Evolutionary conservation across 2,797 vertebrate species (phyloP), one percentile per base, ranked within the genome.

Genomic region (Danio aesculapii): DNA sequence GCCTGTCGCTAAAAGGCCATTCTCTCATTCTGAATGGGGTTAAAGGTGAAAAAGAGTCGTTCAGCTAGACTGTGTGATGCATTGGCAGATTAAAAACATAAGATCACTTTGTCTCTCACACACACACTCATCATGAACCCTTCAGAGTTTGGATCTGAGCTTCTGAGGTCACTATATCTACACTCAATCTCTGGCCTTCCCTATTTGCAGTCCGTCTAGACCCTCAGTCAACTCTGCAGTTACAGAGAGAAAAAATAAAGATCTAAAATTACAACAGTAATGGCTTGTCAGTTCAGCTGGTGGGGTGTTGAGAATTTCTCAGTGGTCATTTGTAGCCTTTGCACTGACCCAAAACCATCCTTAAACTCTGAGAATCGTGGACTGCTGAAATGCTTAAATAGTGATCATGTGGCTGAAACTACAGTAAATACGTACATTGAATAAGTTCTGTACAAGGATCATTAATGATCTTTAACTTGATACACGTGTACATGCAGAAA

Each of bases 161-260:
- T 3, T 55, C 50, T 71, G 69, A 30, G 50, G 63, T 43, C 50
- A 63, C 44, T 19, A 73, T 14, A 64, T 61, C 47, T 41, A 17
- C 39, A 52, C 14, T 74, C 84, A 87, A 84, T 0, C 73, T 50
- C 59, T 63, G 14, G 47, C 39, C 64, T 49, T 21, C 13, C 90
- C 88, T 88, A 83, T 90, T 91, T 91, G 90, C 88, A 83, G 87
- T 85, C 86, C 39, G 88, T 93, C 90, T 91, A 89, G 90, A 93
- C 87, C 84, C 69, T 5, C 16, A 71, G 70, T 81, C 39, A 76
- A 55, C 49, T 76, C 61, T 67, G 62, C 13, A 68, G 43, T 47
- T 9, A 10, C 4, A 67, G 19, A 0, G 19, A 30, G 3, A 30
- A 3, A 13, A 5, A 43, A 21, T 17, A 71, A 59, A 55, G 52